Percentiles rank a stretch among this genome's conserved stretches.
Conservation (phyloP, 1,140 invertebrate species). For the Nephotettix cincticeps region DNA sequence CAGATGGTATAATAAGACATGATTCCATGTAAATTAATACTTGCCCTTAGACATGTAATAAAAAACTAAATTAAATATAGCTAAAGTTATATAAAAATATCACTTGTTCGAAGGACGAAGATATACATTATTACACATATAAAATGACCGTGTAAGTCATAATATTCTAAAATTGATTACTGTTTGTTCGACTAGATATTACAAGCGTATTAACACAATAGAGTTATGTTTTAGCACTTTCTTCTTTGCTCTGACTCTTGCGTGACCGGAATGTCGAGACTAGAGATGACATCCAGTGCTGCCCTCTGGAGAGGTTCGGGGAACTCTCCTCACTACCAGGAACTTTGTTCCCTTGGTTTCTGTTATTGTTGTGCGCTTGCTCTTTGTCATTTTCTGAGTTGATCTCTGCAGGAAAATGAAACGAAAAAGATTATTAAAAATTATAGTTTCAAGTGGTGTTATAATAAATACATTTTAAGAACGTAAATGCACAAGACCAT, state of each 20-base stretch:
- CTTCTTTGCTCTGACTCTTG: constrained; percentile 24
- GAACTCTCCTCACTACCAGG: background rate
- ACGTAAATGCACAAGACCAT: no score
- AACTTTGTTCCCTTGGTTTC: constrained; percentile 4
- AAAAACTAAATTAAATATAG: background rate
- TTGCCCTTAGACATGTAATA: background rate
- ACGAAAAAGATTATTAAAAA: no score
- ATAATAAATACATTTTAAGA: no score
- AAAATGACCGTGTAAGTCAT: background rate
- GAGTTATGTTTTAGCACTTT: constrained; percentile 29
- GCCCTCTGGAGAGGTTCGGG: constrained; percentile 3
- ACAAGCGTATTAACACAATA: constrained; percentile 7
- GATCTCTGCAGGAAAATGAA: background rate
- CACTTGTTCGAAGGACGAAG: background rate
- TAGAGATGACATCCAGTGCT: constrained; percentile 28
- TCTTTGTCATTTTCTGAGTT: background rate
- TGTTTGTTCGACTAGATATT: constrained; percentile 20
- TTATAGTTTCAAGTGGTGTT: no score
- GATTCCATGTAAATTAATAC: background rate
- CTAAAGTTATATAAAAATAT: constrained; percentile 8
- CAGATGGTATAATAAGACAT: no score
- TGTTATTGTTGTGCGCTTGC: constrained; percentile 11
- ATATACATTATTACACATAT: constrained; percentile 6
- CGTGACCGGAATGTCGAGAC: constrained; percentile 24
- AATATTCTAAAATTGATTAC: constrained; percentile 7